These are phyloP conservation scores for Epinephelus moara DNA, from an alignment of 2,113 vertebrate species.

Conservation along the genomic window DNA sequence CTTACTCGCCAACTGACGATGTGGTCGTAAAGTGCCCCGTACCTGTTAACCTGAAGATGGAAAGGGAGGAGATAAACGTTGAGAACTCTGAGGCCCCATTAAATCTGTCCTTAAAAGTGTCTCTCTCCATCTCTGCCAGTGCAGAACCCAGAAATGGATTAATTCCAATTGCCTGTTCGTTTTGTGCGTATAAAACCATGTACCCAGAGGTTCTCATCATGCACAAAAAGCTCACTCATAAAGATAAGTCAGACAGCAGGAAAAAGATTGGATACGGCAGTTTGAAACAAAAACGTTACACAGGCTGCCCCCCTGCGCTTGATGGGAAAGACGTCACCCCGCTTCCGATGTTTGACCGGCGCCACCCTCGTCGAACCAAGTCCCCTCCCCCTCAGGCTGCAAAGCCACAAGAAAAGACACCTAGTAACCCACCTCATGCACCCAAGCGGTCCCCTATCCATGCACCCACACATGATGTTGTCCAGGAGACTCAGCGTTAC, in stretches of 20 bases:
- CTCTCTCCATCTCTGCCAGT: conserved; percentile 76
- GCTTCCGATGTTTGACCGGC: conserved; percentile 66
- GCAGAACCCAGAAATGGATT: conserved; percentile 77
- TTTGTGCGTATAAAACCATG: conserved; percentile 91
- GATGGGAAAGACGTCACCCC: conserved; percentile 92
- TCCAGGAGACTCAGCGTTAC: conserved; percentile 67
- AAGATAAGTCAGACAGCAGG: conserved; percentile 82
- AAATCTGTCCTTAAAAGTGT: conserved; percentile 87
- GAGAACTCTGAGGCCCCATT: conserved; percentile 85
- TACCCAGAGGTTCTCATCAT: conserved; percentile 94
- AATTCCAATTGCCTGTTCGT: conserved; percentile 84
- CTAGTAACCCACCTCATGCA: conserved; percentile 46
- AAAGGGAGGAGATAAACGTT: conserved; percentile 59
- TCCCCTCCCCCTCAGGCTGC: conserved; percentile 74
- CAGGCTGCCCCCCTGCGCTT: conserved; percentile 93
- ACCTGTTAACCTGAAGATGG: conserved; percentile 69
- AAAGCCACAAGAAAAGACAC: conserved; percentile 79
- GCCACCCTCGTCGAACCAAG: conserved; percentile 82
- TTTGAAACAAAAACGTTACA: conserved; percentile 83
- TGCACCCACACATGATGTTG: conserved; percentile 71
- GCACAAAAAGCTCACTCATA: conserved; percentile 92
- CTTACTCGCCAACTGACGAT: conserved; percentile 45
- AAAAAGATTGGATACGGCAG: conserved; percentile 76
- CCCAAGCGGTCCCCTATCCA: conserved; percentile 72
- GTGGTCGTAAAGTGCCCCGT: conserved; percentile 34